phyloP scores from a whole-genome alignment of 92 coral and sea anemone genomes.

The Palythoa grandiflora region DNA sequence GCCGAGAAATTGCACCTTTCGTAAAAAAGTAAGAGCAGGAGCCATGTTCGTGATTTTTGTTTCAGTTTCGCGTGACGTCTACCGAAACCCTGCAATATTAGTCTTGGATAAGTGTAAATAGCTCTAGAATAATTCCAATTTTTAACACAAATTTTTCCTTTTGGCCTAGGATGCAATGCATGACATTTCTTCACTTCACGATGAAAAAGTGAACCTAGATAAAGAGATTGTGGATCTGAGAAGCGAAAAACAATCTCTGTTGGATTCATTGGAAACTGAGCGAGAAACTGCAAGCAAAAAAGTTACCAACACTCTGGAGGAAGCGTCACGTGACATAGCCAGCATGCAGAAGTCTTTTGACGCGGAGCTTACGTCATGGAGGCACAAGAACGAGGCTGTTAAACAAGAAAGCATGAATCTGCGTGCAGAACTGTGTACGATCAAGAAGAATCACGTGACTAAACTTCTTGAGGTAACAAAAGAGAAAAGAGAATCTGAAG shows the following conservation, averaged over 20 bases:
- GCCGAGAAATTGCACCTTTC: no score
- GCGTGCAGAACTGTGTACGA: constrained; percentile 73
- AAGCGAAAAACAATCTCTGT: constrained; percentile 54
- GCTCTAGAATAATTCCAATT: background rate
- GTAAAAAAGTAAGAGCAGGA: no score
- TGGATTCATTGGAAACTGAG: constrained; percentile 66
- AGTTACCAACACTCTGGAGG: constrained; percentile 71
- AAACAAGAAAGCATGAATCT: constrained; percentile 67
- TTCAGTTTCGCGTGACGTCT: no score
- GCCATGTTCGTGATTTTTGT: no score
- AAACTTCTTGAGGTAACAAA: constrained; percentile 75
- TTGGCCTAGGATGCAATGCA: constrained; percentile 25
- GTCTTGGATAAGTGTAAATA: no score
- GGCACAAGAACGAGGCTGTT: constrained; percentile 70
- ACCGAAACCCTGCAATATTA: no score
- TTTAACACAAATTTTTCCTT: background rate
- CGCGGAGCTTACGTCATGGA: constrained; percentile 75
- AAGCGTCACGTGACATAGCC: constrained; percentile 63
- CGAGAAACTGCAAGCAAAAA: constrained; percentile 65
- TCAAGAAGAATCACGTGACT: constrained; percentile 71
- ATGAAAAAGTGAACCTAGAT: constrained; percentile 53
- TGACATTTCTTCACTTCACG: constrained; percentile 28
- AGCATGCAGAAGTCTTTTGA: constrained; percentile 71
- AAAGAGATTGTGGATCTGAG: constrained; percentile 52
- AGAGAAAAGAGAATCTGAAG: constrained; percentile 68